Evolutionary conservation across 2,888 invertebrate genomes (phyloP).

Genomic region (Heliothis peltigera): DNA sequence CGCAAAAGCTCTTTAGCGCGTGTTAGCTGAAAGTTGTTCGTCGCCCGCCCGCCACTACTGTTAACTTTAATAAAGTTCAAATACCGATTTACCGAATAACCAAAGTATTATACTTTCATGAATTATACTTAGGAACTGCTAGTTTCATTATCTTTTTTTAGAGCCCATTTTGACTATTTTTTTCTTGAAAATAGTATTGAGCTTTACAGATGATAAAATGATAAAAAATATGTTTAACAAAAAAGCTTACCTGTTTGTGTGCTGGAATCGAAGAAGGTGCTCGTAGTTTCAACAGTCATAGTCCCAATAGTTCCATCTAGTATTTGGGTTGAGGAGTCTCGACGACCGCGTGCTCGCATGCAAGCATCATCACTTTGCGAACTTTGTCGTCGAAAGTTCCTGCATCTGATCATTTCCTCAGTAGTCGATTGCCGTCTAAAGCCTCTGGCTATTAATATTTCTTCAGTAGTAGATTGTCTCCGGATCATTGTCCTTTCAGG

Average conservation of each 20-base stretch:
- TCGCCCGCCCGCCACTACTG: constrained; percentile 34
- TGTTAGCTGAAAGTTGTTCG: constrained; percentile 68
- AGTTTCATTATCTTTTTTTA: background rate
- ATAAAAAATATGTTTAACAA: background rate
- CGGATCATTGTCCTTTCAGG: constrained; percentile 93
- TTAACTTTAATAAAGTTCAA: constrained; percentile 51
- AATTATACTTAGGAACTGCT: background rate
- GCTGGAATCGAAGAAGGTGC: constrained; percentile 97
- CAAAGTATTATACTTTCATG: background rate
- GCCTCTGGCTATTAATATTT: constrained; percentile 96
- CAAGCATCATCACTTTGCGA: constrained; percentile 96
- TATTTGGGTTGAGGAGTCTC: constrained; percentile 97
- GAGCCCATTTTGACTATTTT: background rate
- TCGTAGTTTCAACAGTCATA: constrained; percentile 98
- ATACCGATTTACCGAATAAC: constrained; percentile 30
- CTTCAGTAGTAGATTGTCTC: constrained; percentile 97
- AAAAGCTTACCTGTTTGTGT: constrained; percentile 96
- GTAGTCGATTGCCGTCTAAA: constrained; percentile 97
- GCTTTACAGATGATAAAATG: background rate
- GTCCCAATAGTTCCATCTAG: constrained; percentile 97
- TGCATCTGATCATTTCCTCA: constrained; percentile 97
- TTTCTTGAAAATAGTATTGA: background rate
- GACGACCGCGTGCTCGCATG: constrained; percentile 92
- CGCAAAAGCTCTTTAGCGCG: constrained; percentile 69
- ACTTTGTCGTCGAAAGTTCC: constrained; percentile 97